Conservation (phyloP, 2,113 vertebrate genomes). For the Balaeniceps rex region DNA sequence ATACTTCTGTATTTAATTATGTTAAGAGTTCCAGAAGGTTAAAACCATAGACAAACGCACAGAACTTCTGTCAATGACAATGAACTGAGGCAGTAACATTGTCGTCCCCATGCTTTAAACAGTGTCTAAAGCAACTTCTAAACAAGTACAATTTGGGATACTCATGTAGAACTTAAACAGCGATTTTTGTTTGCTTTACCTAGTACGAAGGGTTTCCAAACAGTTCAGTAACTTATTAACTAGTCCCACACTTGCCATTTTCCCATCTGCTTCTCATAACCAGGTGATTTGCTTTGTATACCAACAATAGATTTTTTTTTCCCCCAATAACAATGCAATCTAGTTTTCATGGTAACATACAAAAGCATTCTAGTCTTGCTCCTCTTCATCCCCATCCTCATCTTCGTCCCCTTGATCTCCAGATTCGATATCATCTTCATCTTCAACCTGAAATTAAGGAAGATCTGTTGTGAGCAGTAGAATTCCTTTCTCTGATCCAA, state of each 20-base stretch:
- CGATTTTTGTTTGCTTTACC: constrained; percentile 24
- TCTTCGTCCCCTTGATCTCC: constrained; percentile 77
- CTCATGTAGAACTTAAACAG: constrained; percentile 47
- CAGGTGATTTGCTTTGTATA: constrained; percentile 32
- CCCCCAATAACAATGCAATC: neutral
- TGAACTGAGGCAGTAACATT: constrained; percentile 7
- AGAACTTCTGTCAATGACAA: constrained; percentile 28
- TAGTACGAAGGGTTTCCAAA: constrained; percentile 18
- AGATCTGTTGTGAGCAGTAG: neutral
- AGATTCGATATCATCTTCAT: constrained; percentile 79
- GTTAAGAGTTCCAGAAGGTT: constrained; percentile 30
- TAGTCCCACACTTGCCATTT: constrained; percentile 25
- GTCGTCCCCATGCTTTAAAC: constrained; percentile 44
- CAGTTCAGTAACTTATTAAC: constrained; percentile 52
- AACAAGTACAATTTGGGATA: constrained; percentile 36
- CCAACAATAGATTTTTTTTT: neutral
- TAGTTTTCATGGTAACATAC: neutral
- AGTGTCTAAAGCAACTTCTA: constrained; percentile 38
- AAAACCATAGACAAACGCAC: constrained; percentile 45
- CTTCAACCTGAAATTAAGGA: constrained; percentile 71
- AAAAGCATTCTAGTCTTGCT: constrained; percentile 43
- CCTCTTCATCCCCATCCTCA: constrained; percentile 69
- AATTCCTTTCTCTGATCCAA: neutral
- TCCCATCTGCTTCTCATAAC: constrained; percentile 31
- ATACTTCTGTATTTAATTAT: constrained; percentile 57